phyloP scores from a whole-genome alignment of 2,113 vertebrate genomes.

The Procapra przewalskii region DNA sequence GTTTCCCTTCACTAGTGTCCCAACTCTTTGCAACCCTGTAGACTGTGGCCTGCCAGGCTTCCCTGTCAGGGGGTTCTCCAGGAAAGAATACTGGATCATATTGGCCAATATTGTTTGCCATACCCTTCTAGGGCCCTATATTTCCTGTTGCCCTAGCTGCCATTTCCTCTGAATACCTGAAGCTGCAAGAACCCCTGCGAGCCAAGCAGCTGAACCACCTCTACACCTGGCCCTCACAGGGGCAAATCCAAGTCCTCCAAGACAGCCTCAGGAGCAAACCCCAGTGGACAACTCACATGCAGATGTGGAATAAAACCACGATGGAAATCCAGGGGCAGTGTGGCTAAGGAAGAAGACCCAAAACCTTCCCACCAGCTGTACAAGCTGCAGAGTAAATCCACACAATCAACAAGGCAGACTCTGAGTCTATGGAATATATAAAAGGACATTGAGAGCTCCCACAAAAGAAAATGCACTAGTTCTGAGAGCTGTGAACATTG shows the following conservation, averaged over 20 bases:
- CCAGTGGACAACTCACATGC: not conserved
- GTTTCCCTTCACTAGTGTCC: not conserved
- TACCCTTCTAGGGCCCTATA: not conserved
- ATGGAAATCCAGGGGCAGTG: not conserved
- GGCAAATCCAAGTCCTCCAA: not conserved
- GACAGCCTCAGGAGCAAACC: not conserved
- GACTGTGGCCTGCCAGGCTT: not conserved
- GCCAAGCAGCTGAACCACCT: not conserved
- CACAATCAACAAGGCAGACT: not conserved
- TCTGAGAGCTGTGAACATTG: not conserved
- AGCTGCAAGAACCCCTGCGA: not conserved
- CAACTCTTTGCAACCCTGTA: not conserved
- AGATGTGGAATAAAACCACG: not conserved
- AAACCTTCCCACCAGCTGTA: not conserved
- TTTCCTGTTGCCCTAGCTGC: not conserved
- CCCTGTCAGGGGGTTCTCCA: not conserved
- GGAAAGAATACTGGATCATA: not conserved
- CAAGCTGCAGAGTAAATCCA: not conserved
- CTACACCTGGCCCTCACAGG: not conserved
- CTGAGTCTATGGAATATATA: not conserved
- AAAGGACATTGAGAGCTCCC: not conserved
- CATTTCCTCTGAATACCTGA: not conserved
- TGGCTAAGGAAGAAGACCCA: not conserved
- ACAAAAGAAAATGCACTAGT: not conserved
- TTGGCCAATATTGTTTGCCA: not conserved